Percentiles rank a stretch among this genome's conserved stretches.
Conservation (phyloP, 2,113 vertebrate species). For the Gavia stellata region DNA sequence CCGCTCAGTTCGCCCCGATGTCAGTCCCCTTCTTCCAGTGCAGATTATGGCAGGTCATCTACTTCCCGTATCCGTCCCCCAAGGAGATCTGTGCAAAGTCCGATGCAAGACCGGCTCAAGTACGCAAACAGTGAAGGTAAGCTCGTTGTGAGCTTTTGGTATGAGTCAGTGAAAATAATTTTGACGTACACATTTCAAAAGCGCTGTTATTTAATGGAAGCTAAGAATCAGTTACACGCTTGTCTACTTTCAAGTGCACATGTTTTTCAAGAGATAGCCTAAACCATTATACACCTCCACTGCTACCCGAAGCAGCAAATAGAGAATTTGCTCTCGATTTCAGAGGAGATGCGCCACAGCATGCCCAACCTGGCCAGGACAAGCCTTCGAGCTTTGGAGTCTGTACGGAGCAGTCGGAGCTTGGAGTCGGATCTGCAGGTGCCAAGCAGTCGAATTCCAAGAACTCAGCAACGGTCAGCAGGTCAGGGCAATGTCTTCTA, state of each 20-base stretch:
- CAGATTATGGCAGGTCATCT: constrained; percentile 60
- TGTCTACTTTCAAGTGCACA: fast-evolving
- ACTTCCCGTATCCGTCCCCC: constrained; percentile 75
- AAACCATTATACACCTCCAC: fast-evolving
- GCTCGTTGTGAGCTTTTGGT: neutral
- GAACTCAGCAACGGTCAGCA: constrained; percentile 81
- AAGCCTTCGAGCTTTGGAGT: constrained; percentile 82
- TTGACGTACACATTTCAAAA: fast-evolving
- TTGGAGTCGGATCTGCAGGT: constrained; percentile 90
- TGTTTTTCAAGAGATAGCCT: neutral
- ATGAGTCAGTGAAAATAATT: neutral
- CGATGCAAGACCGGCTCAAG: constrained; percentile 80
- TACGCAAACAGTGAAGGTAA: constrained; percentile 83
- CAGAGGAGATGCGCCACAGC: constrained; percentile 89
- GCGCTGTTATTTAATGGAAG: neutral
- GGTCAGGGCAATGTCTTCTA: constrained; percentile 55
- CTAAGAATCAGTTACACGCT: fast-evolving
- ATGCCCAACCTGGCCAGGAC: constrained; percentile 90
- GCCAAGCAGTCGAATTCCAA: constrained; percentile 83
- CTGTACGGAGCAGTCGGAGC: constrained; percentile 87
- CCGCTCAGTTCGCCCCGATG: constrained; percentile 85
- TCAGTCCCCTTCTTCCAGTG: constrained; percentile 79
- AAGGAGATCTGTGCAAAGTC: constrained; percentile 75
- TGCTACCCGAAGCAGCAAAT: neutral
- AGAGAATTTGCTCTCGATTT: neutral